These are phyloP conservation scores for Parazoanthus swiftii DNA, from an alignment of 92 coral and sea anemone species.

Conservation along the genomic window DNA sequence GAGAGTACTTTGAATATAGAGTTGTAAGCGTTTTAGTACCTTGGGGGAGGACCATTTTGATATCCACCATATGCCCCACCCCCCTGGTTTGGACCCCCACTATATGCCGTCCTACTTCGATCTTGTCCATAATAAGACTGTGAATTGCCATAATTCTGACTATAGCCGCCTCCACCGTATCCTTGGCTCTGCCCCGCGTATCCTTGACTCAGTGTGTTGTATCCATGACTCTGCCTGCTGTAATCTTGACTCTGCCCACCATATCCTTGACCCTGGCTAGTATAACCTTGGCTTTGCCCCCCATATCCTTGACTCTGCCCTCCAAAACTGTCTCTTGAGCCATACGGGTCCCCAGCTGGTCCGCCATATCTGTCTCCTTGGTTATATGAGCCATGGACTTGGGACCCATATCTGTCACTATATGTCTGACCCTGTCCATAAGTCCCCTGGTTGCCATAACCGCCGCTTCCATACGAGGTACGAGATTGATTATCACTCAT, in stretches of 20 bases:
- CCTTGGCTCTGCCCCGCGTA: background rate
- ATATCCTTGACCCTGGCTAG: constrained; percentile 21
- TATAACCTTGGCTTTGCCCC: background rate
- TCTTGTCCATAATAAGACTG: constrained; percentile 9
- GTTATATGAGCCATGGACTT: background rate
- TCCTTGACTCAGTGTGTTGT: background rate
- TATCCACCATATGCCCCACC: too few relatives aligned
- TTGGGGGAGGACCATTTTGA: too few relatives aligned
- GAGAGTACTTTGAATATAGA: too few relatives aligned
- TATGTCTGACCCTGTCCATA: constrained; percentile 31
- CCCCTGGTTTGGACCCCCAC: background rate
- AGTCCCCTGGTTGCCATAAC: constrained; percentile 8
- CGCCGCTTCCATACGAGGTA: background rate
- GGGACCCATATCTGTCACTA: constrained; percentile 5
- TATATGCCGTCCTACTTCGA: background rate
- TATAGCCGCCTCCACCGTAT: constrained; percentile 3
- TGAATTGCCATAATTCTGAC: constrained; percentile 20
- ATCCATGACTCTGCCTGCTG: background rate
- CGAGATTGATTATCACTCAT: background rate
- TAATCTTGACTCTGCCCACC: background rate
- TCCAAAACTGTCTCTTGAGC: constrained; percentile 21
- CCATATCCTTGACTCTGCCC: constrained; percentile 1
- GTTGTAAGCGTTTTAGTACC: too few relatives aligned
- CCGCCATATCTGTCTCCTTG: constrained; percentile 18
- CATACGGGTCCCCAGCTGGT: background rate